Evolutionary conservation across 1,140 invertebrate species (phyloP), one percentile per base, ranked within the genome.

Genomic region (Drosophila nikananu): DNA sequence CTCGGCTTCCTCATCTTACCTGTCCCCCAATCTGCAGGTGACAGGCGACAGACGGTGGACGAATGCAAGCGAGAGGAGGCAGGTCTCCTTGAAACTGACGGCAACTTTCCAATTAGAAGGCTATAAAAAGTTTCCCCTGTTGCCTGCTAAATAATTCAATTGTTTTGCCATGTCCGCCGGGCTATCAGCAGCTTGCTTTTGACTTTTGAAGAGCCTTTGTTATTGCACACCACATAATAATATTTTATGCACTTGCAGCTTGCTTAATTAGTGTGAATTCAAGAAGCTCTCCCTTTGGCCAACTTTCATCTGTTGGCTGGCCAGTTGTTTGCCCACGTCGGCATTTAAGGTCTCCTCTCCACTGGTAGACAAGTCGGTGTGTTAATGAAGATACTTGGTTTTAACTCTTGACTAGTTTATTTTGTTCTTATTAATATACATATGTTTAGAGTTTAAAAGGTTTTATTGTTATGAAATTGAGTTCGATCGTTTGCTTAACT

Each of bases 71-170:
- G 5, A 39, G 10, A 39, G 46, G 7, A 63, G 5, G 19, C 25
- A 23, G 27, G 32, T 27, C 32, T 58, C 32, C 27, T 15, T 21
- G 15, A 10, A 39, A 57, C 52, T 57, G 44, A 46, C 48, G 46
- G 39, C 41, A 86, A 86, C 64, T 75, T 86, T 86, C 64, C 83
- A 86, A 86, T 86, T 86, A 82, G 65, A 61, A 32, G 27, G 25
- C 73, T 66, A 52, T 58, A 76, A 58, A 76, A 77, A 77, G 72
- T 77, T 77, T 76, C 48, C 44, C 44, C 30, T 21, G 68, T 52
- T 59, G 66, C 32, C 42, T 51, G 52, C 37, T 73, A 72, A 72
- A 73, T 73, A 73, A 73, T 73, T 72, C 44, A 72, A 72, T 72
- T 73, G 70, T 73, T 73, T 73, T 42, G 42, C 70, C 70, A 51